Evolutionary conservation across 2,888 invertebrate species (phyloP), one percentile per base, ranked within the genome.

Genomic region (Venustoraphidia nigricollis): DNA sequence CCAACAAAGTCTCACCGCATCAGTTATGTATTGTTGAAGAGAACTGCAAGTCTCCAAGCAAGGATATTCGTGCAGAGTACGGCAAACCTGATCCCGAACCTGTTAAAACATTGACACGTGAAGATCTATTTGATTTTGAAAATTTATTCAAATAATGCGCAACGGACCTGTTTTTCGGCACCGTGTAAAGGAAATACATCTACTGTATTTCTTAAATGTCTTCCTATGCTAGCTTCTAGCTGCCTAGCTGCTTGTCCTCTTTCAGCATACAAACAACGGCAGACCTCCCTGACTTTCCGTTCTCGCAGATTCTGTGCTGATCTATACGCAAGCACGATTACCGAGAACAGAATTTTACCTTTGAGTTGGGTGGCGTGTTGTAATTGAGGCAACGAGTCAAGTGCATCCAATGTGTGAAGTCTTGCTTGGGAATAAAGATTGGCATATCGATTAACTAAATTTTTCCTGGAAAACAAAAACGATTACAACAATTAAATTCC

Each of bases 311-410:
- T 74, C 59, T 78, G 77, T 54, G 79, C 77, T 45, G 83, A 78
- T 53, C 85, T 76, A 66, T 84, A 85, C 52, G 84, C 77, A 58
- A 86, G 72, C 85, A 95, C 95, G 57, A 93, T 83, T 50, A 94
- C 89, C 50, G 94, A 95, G 71, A 95, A 95, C 54, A 96, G 77
- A 55, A 96, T 89, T 75, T 95, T 96, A 59, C 85, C 82, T 71
- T 96, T 95, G 54, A 96, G 76, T 60, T 91, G 90, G 51, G 87
- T 83, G 10, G 88, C 86, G 55, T 88, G 84, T 48, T 79, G 75
- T 49, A 96, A 75, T 53, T 87, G 85, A 9, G 83, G 80, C 50
- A 95, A 71, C 35, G 79, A 76, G 57, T 90, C 84, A 51, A 96
- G 71, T 9, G 92, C 87, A 57, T 93, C 90, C 57, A 94, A 69